Percentiles rank a stretch among this genome's conserved stretches.
Conservation (phyloP, 2,113 vertebrate genomes). For the Struthio camelus region DNA sequence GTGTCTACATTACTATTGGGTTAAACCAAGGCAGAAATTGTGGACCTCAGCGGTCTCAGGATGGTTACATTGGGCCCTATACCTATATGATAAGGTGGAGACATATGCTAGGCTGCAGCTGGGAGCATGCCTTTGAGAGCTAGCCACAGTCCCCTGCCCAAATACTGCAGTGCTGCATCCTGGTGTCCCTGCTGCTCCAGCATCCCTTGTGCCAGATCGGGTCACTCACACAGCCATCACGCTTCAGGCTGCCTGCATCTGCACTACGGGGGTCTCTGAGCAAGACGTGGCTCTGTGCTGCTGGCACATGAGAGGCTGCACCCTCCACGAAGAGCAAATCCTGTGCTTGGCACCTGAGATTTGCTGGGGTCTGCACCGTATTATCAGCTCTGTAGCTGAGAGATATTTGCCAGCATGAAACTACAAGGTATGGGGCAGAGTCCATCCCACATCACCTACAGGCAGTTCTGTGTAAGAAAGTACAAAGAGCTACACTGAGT, state of each 20-base stretch:
- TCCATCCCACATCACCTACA: neutral
- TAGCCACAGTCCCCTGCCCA: neutral
- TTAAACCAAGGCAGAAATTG: neutral
- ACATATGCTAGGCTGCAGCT: neutral
- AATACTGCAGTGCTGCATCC: neutral
- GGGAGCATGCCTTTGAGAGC: neutral
- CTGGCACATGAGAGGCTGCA: fast-evolving
- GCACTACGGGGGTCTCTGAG: fast-evolving
- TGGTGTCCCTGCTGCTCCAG: neutral
- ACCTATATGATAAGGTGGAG: neutral
- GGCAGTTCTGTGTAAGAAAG: neutral
- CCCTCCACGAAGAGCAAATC: neutral
- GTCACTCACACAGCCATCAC: neutral
- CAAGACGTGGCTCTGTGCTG: neutral
- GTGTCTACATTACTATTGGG: neutral
- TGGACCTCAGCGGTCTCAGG: neutral
- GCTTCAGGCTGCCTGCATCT: neutral
- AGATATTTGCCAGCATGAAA: neutral
- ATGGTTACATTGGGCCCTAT: neutral
- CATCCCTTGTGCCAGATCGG: neutral
- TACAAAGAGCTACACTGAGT: neutral
- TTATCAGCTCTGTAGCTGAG: neutral
- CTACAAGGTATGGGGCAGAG: neutral
- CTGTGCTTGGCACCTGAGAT: neutral
- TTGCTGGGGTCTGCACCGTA: neutral